A percentile compares a stretch with the other conserved stretches of the same genome.
Conservation (phyloP, 2,797 vertebrate species). For the Thalassophryne amazonica region DNA sequence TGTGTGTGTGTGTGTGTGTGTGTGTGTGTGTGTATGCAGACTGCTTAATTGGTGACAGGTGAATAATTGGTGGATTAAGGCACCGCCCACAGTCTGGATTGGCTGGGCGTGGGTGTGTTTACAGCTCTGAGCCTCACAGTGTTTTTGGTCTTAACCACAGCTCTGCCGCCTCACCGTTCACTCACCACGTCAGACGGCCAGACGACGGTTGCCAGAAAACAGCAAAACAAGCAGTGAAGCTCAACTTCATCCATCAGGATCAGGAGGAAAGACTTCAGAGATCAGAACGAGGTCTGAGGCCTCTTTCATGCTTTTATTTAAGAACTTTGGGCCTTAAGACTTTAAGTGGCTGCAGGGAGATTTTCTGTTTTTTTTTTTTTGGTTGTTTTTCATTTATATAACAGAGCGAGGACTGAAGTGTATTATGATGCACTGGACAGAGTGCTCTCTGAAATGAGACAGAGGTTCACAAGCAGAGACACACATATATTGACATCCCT, state of each 20-base stretch:
- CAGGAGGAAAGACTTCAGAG: not conserved
- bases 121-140: slow-evolving; percentile 20
- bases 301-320: no score
- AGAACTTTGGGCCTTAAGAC: no score
- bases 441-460: no score
- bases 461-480: no score
- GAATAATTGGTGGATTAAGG: slow-evolving; percentile 67
- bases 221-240: slow-evolving; percentile 1
- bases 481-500: no score
- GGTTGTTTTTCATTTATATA: no score
- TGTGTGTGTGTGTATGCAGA: slow-evolving; percentile 17
- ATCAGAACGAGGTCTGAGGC: not conserved
- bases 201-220: slow-evolving; percentile 18
- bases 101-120: slow-evolving; percentile 58
- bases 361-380: no score
- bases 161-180: slow-evolving; percentile 19
- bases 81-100: slow-evolving; percentile 63
- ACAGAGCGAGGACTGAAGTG: no score
- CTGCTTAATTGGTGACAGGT: slow-evolving; percentile 51
- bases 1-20: not conserved
- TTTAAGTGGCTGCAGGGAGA: no score
- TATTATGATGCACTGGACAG: no score
- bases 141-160: slow-evolving; percentile 34
- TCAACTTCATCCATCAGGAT: not conserved
- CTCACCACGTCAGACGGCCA: slow-evolving; percentile 19